Evolutionary conservation across 2,888 invertebrate species (phyloP).

Genomic region (Dioctria rufipes): DNA sequence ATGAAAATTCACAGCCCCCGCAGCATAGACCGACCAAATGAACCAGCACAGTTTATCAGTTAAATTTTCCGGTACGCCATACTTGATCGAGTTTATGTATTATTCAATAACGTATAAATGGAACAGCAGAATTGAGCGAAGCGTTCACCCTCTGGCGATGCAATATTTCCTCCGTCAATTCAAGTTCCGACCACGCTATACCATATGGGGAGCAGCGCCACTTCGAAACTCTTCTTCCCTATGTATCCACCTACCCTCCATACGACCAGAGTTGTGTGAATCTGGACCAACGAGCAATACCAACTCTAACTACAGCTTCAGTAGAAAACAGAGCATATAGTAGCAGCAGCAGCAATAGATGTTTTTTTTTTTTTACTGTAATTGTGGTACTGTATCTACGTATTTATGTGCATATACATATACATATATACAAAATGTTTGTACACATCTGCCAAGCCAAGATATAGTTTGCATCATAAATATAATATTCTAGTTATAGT

Average conservation of each 20-base stretch:
- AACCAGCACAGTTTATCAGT: constrained; percentile 26
- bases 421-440: constrained; percentile 1
- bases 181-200: not conserved
- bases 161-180: constrained; percentile 2
- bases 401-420: not conserved
- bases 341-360: not conserved
- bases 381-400: not conserved
- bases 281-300: not conserved
- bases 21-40: constrained; percentile 9
- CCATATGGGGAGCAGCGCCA: constrained; percentile 5
- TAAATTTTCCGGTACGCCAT: constrained; percentile 32
- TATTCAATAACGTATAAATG: constrained; percentile 39
- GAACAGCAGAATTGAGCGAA: constrained; percentile 19
- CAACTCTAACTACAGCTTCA: not conserved
- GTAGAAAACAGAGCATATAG: not conserved
- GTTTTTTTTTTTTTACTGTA: not conserved
- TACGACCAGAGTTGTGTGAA: not conserved
- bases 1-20: not conserved
- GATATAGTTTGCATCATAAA: too few relatives aligned
- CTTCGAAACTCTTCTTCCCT: too few relatives aligned
- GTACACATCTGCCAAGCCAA: not conserved
- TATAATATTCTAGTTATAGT: too few relatives aligned
- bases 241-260: too few relatives aligned
- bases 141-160: constrained; percentile 14
- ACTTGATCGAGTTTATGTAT: constrained; percentile 28